Conservation (phyloP, 2,113 vertebrate species). For the Donacobius atricapilla region DNA sequence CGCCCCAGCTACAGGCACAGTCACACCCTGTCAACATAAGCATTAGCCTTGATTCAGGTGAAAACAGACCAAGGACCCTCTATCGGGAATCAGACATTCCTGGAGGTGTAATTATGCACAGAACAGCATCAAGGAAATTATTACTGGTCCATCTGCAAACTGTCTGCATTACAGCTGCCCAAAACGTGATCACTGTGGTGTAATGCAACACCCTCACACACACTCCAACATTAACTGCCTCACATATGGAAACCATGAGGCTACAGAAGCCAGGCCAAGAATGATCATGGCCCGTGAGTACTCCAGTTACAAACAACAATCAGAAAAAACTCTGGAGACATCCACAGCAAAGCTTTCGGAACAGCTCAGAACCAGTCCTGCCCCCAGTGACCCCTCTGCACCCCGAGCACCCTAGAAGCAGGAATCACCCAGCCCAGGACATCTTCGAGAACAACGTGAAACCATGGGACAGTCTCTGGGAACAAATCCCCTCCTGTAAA, state of each 20-base stretch:
- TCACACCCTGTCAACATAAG: rapidly evolving
- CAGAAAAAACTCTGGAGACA: background rate
- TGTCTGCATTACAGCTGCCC: background rate
- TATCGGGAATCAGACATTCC: background rate
- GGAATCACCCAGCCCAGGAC: background rate
- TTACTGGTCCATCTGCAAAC: background rate
- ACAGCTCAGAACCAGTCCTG: background rate
- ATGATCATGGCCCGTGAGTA: background rate
- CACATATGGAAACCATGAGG: constrained; percentile 41
- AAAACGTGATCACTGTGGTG: background rate
- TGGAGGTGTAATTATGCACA: background rate
- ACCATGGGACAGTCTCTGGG: background rate
- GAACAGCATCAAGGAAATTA: background rate
- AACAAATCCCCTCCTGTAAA: background rate
- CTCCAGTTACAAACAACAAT: background rate
- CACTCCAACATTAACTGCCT: background rate
- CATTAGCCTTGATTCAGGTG: background rate
- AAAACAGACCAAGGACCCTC: background rate
- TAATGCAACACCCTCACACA: background rate
- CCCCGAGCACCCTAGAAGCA: rapidly evolving
- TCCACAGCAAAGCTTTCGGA: background rate
- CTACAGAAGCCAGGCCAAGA: background rate
- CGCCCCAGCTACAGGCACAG: background rate
- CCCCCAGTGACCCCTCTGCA: background rate
- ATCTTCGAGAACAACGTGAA: rapidly evolving